Base-by-base conservation (phyloP, 2,113 vertebrate genomes). In the Cebus imitator region DNA sequence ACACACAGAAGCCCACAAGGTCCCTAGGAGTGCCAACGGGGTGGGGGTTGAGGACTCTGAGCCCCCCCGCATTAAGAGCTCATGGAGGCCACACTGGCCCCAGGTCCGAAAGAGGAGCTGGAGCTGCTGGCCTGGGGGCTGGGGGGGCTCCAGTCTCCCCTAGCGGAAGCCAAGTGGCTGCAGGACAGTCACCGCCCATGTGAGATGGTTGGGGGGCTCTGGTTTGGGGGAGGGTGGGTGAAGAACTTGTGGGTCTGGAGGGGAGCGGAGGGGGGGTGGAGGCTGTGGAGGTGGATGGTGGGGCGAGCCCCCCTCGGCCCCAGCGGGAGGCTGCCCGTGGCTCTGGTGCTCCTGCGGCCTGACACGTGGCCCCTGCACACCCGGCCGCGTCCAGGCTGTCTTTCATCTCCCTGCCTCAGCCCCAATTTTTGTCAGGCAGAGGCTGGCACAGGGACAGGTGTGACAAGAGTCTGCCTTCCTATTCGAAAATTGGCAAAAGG, bases 391-490 rank as follows among this genome's bases (percentile, higher is more conserved):
- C 98, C 92, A 72, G 73, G 9, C 79, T 91, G 40, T 88, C 97
- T 95, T 81, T 97, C 52, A 40, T 94, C 98, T 88, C 73, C 30
- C 58, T 35, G 90, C 6, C 18, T 96, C 61, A 0, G 83, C 88
- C 96, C 91, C 96, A 89, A 21, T 97, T 94, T 97, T 78, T 97
- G 97, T 97, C 97, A 98, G 96, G 2, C 72, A 95, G 96, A 85
- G 94, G 97, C 78, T 98, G 97, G 97, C 78, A 82, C 18, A 27
- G 81, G 12, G 14, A 95, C 43, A 90, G 93, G 70, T 95, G 66
- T 98, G 98, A 97, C 98, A 98, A 92, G 95, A 27, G 0, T 70
- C 95, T 96, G 43, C 96, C 95, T 96, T 97, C 87, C 96, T 18
- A 0, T 91, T 98, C 3, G 14, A 97, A 96, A 93, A 97, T 73